Percentiles rank a stretch among this genome's conserved stretches.
phyloP scores from a whole-genome alignment of 2,888 invertebrate species.

The Lingula anatina region DNA sequence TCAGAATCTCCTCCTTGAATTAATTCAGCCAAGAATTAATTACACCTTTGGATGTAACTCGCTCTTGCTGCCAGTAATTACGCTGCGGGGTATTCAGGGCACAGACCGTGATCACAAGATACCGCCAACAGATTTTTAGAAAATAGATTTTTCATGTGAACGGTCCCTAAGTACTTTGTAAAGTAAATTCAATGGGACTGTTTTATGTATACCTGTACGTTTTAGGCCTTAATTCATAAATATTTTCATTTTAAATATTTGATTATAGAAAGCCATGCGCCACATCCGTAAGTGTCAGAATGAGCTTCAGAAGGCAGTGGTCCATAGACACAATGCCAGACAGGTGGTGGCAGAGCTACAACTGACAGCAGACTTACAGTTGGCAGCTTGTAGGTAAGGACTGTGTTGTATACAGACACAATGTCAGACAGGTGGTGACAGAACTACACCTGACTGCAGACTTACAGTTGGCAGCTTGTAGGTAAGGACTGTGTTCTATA shows the following conservation, averaged over 20 bases:
- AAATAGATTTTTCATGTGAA: no score
- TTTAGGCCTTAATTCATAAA: no score
- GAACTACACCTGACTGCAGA: conserved; percentile 61
- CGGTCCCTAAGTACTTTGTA: no score
- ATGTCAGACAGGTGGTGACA: conserved; percentile 35
- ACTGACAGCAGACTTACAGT: conserved; percentile 61
- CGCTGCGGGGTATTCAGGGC: no score
- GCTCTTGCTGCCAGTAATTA: no score
- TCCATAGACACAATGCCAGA: conserved; percentile 20
- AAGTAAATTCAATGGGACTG: no score
- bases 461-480: conserved; percentile 59
- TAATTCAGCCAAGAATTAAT: no score
- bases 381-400: conserved; percentile 56
- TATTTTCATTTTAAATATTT: conserved; percentile 7
- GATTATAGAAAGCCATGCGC: conserved; percentile 58
- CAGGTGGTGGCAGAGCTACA: conserved; percentile 56
- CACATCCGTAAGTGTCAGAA: conserved; percentile 58
- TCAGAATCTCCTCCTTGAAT: no score
- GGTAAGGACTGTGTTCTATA: conserved; percentile 42
- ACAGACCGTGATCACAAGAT: no score
- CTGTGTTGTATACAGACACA: conserved; percentile 18
- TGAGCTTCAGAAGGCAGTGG: conserved; percentile 25
- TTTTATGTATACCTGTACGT: no score
- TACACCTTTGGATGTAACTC: no score
- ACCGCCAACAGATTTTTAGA: no score